Conservation (phyloP, 2,113 vertebrate genomes). For the Anoura caudifer region DNA sequence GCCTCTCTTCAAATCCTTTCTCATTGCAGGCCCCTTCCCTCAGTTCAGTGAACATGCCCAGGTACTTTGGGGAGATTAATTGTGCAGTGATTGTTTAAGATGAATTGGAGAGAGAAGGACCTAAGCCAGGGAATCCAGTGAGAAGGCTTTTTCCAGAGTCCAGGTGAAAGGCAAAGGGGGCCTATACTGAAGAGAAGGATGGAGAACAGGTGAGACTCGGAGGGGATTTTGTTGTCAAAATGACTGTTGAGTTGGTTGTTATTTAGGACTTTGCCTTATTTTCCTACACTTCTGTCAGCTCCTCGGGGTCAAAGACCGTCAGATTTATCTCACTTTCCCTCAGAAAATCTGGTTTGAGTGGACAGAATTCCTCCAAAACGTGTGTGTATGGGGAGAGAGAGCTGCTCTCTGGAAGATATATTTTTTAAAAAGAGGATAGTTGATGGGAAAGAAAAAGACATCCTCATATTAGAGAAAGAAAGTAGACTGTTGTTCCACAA, state of each 20-base stretch:
- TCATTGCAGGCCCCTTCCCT: background rate
- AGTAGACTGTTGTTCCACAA: background rate
- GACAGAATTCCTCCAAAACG: background rate
- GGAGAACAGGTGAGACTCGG: background rate
- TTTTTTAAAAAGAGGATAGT: background rate
- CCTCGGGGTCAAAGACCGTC: background rate
- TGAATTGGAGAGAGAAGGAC: background rate
- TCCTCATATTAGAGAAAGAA: background rate
- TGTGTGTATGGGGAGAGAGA: too few relatives aligned
- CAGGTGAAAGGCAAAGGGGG: background rate
- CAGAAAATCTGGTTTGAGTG: background rate
- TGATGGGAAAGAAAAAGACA: background rate
- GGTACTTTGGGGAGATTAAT: background rate
- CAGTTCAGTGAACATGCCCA: background rate
- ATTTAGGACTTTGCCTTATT: background rate
- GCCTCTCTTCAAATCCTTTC: background rate
- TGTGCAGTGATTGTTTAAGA: constrained; percentile 6
- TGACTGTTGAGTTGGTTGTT: background rate
- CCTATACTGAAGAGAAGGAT: background rate
- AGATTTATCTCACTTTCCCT: background rate
- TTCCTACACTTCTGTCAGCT: background rate
- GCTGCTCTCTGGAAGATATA: background rate
- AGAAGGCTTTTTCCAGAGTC: constrained; percentile 8
- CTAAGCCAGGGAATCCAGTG: background rate
- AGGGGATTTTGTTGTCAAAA: background rate